Conservation (phyloP, 1,140 invertebrate genomes). For the Drosophila kurseongensis region DNA sequence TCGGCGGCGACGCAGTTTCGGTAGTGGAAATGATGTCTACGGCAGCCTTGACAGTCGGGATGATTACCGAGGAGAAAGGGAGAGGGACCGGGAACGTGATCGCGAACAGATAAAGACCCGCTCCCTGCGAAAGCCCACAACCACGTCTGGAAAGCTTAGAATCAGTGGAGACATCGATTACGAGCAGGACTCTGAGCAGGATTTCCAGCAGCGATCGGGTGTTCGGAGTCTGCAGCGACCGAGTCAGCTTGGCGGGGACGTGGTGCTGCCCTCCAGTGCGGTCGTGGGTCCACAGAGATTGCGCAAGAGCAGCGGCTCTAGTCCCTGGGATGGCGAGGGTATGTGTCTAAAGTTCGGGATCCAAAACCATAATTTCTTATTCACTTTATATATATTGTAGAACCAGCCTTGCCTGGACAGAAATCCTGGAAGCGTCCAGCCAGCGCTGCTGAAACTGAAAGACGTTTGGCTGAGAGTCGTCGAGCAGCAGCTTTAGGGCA, state of each 20-base stretch:
- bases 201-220: slow-evolving; percentile 58
- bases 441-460: slow-evolving; percentile 86
- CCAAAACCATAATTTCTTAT: not conserved
- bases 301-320: slow-evolving; percentile 85
- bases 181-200: slow-evolving; percentile 82
- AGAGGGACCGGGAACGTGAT: slow-evolving; percentile 56
- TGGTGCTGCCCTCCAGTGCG: slow-evolving; percentile 26
- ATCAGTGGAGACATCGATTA: slow-evolving; percentile 79
- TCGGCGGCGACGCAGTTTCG: slow-evolving; percentile 75
- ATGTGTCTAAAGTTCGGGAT: not conserved
- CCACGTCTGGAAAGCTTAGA: slow-evolving; percentile 66
- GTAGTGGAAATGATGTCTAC: slow-evolving; percentile 82
- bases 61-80: slow-evolving; percentile 65
- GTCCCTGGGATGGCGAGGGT: slow-evolving; percentile 87
- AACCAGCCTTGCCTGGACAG: slow-evolving; percentile 85
- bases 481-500: slow-evolving; percentile 65
- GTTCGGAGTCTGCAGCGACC: slow-evolving; percentile 76
- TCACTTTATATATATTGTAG: slow-evolving; percentile 46
- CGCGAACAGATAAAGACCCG: slow-evolving; percentile 73
- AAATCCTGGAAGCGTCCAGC: slow-evolving; percentile 88
- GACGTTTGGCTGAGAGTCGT: slow-evolving; percentile 85
- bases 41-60: slow-evolving; percentile 81
- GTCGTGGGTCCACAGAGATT: slow-evolving; percentile 55
- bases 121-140: slow-evolving; percentile 70
- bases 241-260: slow-evolving; percentile 60